phyloP scores from a whole-genome alignment of 2,888 invertebrate genomes.

The Vesta saturnalis region DNA sequence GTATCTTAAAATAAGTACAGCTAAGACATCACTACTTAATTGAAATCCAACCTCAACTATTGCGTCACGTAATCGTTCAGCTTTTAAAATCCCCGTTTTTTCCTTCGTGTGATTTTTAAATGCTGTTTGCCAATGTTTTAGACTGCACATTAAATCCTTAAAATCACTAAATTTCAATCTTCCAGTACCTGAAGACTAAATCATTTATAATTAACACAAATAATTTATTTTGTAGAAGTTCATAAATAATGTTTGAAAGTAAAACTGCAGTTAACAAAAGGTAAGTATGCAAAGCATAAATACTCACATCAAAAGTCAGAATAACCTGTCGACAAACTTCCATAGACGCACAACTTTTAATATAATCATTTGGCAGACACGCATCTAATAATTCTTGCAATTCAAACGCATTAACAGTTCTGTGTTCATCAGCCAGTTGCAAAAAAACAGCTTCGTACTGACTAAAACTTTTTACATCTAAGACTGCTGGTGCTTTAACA shows the following conservation, averaged over 20 bases:
- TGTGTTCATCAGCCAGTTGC: constrained; percentile 89
- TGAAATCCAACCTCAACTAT: constrained; percentile 89
- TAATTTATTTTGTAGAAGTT: too few relatives aligned
- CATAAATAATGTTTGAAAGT: too few relatives aligned
- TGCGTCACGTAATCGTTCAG: constrained; percentile 86
- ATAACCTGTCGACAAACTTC: constrained; percentile 93
- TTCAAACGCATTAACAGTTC: constrained; percentile 90
- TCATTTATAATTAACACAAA: too few relatives aligned
- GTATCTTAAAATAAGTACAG: constrained; percentile 83
- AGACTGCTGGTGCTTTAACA: constrained; percentile 76
- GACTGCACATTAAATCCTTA: constrained; percentile 90
- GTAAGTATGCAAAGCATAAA: too few relatives aligned
- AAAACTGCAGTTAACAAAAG: too few relatives aligned
- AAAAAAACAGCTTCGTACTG: constrained; percentile 92
- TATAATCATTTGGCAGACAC: constrained; percentile 92
- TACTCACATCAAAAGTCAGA: constrained; percentile 87
- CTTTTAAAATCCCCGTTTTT: constrained; percentile 88
- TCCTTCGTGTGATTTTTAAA: constrained; percentile 92
- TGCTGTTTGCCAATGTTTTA: constrained; percentile 90
- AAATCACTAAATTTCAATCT: constrained; percentile 86
- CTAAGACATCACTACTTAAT: constrained; percentile 84
- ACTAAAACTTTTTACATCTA: constrained; percentile 77
- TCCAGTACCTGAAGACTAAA: constrained; percentile 79
- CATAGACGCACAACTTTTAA: constrained; percentile 91
- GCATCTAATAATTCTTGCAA: constrained; percentile 89